phyloP scores from a whole-genome alignment of 2,797 vertebrate genomes.

The Eulemur albifrons region DNA sequence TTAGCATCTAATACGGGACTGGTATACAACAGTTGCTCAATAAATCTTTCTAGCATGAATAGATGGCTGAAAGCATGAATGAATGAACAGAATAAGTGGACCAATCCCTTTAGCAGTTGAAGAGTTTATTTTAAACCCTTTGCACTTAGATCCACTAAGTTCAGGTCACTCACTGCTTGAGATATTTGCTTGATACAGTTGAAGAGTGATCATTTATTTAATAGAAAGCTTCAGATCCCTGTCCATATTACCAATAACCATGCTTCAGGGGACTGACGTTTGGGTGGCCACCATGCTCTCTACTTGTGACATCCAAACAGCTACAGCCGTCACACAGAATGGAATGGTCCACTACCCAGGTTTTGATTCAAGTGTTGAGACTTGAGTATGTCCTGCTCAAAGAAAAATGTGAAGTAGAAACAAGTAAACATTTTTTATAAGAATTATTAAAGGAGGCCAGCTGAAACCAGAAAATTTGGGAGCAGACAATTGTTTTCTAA shows the following conservation, averaged over 20 bases:
- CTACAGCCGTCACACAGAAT: not conserved
- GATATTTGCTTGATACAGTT: not conserved
- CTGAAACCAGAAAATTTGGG: slow-evolving; percentile 64
- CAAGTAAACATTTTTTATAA: not conserved
- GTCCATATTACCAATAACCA: not conserved
- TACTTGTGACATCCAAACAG: not conserved
- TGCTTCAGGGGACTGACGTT: not conserved
- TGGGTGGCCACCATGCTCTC: fast-evolving
- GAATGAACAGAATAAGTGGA: not conserved
- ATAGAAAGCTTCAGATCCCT: not conserved
- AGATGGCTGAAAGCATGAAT: not conserved
- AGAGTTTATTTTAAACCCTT: not conserved
- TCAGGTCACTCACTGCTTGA: not conserved
- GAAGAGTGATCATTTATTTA: not conserved
- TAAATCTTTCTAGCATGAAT: not conserved
- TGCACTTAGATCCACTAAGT: not conserved
- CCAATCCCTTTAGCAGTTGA: not conserved
- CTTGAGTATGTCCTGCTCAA: not conserved
- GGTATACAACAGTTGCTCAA: not conserved
- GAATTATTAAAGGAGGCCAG: slow-evolving; percentile 60
- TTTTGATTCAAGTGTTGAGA: not conserved
- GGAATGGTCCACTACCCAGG: not conserved
- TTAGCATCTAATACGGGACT: not conserved
- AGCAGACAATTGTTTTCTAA: slow-evolving; percentile 74
- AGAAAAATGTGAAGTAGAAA: slow-evolving; percentile 31